Evolutionary conservation across 2,797 vertebrate genomes (phyloP).

Genomic region (Chrysocyon brachyurus): DNA sequence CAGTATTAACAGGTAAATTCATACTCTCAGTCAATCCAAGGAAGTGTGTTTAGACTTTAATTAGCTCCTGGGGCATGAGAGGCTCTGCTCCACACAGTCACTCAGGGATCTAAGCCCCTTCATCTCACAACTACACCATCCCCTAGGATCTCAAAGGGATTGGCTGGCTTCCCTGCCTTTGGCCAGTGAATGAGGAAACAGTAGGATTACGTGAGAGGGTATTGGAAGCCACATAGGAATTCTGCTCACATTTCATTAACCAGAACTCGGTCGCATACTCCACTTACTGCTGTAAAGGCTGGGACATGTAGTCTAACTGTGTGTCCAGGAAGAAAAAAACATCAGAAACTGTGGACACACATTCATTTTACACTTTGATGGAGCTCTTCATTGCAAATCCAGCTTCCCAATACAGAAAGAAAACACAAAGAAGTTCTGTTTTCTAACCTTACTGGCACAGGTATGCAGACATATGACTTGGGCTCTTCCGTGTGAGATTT

Average conservation of each 20-base stretch:
- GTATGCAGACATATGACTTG: not conserved
- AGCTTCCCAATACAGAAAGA: not conserved
- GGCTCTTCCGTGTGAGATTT: not conserved
- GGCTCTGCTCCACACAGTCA: not conserved
- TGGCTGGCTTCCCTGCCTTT: not conserved
- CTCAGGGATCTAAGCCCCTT: not conserved
- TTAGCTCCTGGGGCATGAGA: too few relatives aligned
- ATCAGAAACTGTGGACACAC: too few relatives aligned
- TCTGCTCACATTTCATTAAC: not conserved
- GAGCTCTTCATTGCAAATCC: not conserved
- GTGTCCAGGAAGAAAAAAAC: not conserved
- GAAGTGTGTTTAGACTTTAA: not conserved
- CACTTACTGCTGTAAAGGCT: not conserved
- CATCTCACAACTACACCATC: fast-evolving
- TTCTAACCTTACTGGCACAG: not conserved
- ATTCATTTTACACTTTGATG: not conserved
- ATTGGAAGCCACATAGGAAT: not conserved
- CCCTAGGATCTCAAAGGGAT: not conserved
- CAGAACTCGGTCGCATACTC: too few relatives aligned
- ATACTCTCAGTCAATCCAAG: fast-evolving
- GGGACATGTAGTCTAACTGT: not conserved
- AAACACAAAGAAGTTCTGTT: too few relatives aligned
- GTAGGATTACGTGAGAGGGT: too few relatives aligned
- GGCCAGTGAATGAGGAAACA: not conserved
- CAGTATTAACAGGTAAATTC: not conserved